Evolutionary conservation across 1,140 invertebrate species (phyloP).

Genomic region (Leguminivora glycinivorella): DNA sequence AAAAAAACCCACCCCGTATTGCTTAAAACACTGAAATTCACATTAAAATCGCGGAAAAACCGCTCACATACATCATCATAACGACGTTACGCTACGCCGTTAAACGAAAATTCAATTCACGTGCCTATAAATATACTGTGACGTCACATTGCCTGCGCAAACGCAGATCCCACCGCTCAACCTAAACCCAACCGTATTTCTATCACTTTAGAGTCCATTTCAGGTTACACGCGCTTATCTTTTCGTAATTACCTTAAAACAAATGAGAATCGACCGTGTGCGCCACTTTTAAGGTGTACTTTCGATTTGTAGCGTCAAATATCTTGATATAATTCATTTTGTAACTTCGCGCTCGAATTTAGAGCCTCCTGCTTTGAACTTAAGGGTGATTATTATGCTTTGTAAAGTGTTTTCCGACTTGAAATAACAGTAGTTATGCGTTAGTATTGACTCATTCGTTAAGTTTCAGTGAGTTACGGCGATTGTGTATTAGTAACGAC

Average conservation of each 20-base stretch:
- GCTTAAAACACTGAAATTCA: background rate
- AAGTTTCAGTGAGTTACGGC: background rate
- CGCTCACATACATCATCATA: background rate
- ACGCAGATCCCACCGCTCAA: background rate
- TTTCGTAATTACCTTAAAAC: background rate
- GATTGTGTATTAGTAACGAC: conserved; percentile 2
- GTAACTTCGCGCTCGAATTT: background rate
- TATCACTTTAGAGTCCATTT: background rate
- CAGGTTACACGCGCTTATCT: background rate
- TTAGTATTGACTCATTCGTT: conserved; percentile 23
- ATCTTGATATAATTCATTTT: background rate
- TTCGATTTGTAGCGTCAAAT: background rate
- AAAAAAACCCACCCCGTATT: too few species aligned
- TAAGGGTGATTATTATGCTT: background rate
- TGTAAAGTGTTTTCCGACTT: background rate
- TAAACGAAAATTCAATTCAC: conserved; percentile 24
- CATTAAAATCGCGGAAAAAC: background rate
- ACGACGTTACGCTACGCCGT: conserved; percentile 13
- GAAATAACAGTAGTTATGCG: conserved; percentile 12
- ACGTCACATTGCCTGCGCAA: background rate
- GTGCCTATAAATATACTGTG: conserved; percentile 13
- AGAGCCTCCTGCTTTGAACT: background rate
- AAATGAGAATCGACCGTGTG: background rate
- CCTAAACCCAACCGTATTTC: background rate
- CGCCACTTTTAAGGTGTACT: background rate